Evolutionary conservation across 2,797 vertebrate genomes (phyloP).

Genomic region (Sternotherus odoratus): DNA sequence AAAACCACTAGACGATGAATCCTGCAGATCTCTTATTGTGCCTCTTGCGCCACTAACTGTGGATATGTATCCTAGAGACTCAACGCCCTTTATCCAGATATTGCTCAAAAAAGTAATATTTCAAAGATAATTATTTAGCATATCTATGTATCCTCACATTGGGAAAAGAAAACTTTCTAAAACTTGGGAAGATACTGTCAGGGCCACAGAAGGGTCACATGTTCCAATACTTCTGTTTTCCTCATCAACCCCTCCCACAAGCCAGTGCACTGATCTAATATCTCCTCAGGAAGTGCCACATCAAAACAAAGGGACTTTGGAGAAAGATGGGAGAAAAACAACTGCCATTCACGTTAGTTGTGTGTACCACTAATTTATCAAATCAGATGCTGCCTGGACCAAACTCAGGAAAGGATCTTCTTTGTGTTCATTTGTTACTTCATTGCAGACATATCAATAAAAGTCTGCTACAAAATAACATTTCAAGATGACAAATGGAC

Average conservation of each 20-base stretch:
- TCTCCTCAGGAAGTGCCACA: background rate
- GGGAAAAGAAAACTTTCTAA: accelerated
- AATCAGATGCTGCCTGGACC: background rate
- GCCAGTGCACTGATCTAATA: background rate
- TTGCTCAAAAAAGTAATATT: background rate
- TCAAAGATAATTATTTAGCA: background rate
- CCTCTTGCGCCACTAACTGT: accelerated
- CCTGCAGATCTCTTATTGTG: background rate
- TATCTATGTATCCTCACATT: background rate
- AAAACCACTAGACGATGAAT: background rate
- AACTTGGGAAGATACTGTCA: background rate
- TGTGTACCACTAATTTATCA: accelerated
- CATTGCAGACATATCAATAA: background rate
- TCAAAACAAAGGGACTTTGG: background rate
- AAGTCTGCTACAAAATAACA: accelerated
- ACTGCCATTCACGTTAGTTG: background rate
- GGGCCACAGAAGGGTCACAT: accelerated
- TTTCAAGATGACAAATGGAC: slow-evolving; percentile 33
- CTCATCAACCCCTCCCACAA: background rate
- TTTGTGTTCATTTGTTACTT: background rate
- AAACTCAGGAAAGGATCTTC: background rate
- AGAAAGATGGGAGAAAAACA: background rate
- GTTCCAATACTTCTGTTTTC: background rate
- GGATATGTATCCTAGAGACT: background rate
- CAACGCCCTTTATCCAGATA: background rate